phyloP scores from a whole-genome alignment of 2,797 vertebrate genomes.

The Pseudopleuronectes americanus region DNA sequence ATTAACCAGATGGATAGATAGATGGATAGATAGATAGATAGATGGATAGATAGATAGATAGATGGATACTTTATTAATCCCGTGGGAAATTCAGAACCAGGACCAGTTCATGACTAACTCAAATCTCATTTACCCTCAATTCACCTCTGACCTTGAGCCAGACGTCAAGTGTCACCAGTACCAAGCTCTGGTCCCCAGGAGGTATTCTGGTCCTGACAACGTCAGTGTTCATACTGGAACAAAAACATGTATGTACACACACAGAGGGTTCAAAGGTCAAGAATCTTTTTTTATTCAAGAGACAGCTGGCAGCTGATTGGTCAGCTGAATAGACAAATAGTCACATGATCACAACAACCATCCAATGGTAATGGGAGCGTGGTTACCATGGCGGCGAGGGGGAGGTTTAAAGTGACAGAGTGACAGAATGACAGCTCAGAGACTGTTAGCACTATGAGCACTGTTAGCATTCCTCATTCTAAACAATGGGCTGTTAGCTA shows the following conservation, averaged over 20 bases:
- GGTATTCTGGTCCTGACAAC: too few species aligned
- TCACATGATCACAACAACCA: constrained; percentile 60
- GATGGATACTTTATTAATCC: too few species aligned
- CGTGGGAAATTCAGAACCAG: too few species aligned
- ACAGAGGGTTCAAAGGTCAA: constrained; percentile 35
- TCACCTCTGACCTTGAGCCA: too few species aligned
- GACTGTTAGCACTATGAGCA: constrained; percentile 43
- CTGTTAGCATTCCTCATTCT: constrained; percentile 34
- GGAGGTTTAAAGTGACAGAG: constrained; percentile 71
- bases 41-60: too few species aligned
- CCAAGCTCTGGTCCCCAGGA: too few species aligned
- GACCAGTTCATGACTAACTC: too few species aligned
- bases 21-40: too few species aligned
- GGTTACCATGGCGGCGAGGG: constrained; percentile 39
- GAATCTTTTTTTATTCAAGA: constrained; percentile 51
- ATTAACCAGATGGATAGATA: too few species aligned
- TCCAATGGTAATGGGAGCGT: constrained; percentile 32
- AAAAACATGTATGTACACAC: neutral
- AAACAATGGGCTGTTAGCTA: constrained; percentile 44
- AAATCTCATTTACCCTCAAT: too few species aligned
- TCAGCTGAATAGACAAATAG: constrained; percentile 43
- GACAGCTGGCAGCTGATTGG: constrained; percentile 52
- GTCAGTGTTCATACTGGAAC: too few species aligned
- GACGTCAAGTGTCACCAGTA: too few species aligned
- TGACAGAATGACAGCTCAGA: constrained; percentile 62